A percentile compares a stretch with the other conserved stretches of the same genome.
Conservation (phyloP, 2,888 invertebrate genomes). For the Drosophila buzzatii region DNA sequence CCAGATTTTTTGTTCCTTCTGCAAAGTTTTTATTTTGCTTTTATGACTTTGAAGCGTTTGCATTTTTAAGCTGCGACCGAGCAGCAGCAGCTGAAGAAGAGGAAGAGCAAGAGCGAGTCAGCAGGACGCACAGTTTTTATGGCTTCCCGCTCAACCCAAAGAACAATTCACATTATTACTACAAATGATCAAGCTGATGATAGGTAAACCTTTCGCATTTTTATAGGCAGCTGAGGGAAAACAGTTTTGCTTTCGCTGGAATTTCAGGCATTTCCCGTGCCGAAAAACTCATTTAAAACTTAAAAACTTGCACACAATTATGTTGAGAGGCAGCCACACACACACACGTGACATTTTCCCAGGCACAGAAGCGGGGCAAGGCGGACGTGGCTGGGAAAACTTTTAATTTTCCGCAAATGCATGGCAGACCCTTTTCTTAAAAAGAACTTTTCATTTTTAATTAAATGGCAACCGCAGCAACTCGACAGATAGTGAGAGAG, state of each 20-base stretch:
- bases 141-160: background rate
- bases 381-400: constrained; percentile 53
- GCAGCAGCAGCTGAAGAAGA: background rate
- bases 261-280: constrained; percentile 17
- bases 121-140: constrained; percentile 32
- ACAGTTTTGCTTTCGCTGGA: constrained; percentile 8
- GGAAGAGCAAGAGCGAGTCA: background rate
- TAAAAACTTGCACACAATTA: constrained; percentile 54
- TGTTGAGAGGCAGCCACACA: constrained; percentile 25
- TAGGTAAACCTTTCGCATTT: constrained; percentile 3
- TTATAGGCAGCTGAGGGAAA: background rate
- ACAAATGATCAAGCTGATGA: constrained; percentile 28
- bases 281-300: constrained; percentile 53
- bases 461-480: constrained; percentile 67
- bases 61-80: constrained; percentile 33
- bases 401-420: constrained; percentile 76
- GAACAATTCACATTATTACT: constrained; percentile 27
- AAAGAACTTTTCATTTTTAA: constrained; percentile 78
- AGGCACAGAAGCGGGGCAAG: constrained; percentile 23
- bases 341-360: constrained; percentile 65
- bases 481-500: background rate
- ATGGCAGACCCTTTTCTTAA: constrained; percentile 66
- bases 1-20: constrained; percentile 32
- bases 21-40: constrained; percentile 75
- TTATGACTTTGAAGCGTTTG: constrained; percentile 61